Evolutionary conservation across 2,797 vertebrate genomes (phyloP), one percentile per base, ranked within the genome.

Genomic region (Lerista edwardsae): DNA sequence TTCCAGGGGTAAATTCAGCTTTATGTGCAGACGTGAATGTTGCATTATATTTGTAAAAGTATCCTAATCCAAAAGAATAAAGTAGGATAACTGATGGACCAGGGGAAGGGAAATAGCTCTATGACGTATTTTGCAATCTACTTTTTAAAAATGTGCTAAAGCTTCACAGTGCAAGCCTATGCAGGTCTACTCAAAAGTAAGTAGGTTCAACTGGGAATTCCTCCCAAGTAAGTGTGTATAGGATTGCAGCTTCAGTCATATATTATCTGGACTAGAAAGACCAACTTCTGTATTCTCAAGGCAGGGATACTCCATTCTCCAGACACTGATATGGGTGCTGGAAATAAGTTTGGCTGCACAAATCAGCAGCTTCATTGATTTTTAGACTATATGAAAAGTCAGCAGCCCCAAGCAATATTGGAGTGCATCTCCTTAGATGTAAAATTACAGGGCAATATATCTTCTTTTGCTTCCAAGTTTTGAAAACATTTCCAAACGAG

Each of bases 1-100:
- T 75, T 6, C 21, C 82, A 84, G 47, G 83, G 44, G 44, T 91
- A 39, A 84, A 39, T 67, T 82, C 29, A 85, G 31, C 34, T 92
- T 80, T 23, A 8, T 51, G 90, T 34, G 62, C 82, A 68, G 7
- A n/a, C 23, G 65, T 41, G 47, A 80, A 17, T 51, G 59, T 81
- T 86, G 19, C 41, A 31, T 55, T 68, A 34, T 0, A n/a, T 67
- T 68, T 67, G 25, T 67, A 68, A 80, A 55, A 69, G 39, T 34
- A 68, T 47, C 3, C 51, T 62, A 79, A 51, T 62, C n/a, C 51
- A 57, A 15, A 47, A 41, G 19, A 34, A 51, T 55, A 27, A 74
- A 65, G 15, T 4, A 64, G 73, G 23, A 51, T 74, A 75, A 17
- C 15, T 21, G 14, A 10, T 31, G 23, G 51, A 44, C 19, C 55